Evolutionary conservation across 2,888 invertebrate species (phyloP).

Genomic region (Plebejus melissa): DNA sequence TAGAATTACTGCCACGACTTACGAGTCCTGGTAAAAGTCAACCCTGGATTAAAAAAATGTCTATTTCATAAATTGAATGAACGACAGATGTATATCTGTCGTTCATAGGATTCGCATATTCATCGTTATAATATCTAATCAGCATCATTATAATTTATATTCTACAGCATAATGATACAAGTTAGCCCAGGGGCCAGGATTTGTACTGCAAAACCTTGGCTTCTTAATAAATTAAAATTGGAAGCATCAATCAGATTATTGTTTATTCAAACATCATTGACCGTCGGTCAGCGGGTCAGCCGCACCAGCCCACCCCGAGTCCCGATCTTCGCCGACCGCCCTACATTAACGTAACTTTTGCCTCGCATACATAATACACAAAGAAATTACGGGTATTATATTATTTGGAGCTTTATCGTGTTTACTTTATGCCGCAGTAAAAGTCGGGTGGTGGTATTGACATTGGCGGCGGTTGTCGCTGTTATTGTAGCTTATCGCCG

Average conservation of each 20-base stretch:
- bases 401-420: not conserved
- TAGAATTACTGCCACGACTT: not conserved
- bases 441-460: not conserved
- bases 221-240: not conserved
- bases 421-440: not conserved
- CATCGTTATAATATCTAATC: too few species aligned
- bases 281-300: not conserved
- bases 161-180: too few species aligned
- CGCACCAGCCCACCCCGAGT: not conserved
- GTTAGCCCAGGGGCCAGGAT: too few species aligned
- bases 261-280: not conserved
- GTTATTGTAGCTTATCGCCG: constrained; percentile 1
- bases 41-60: too few species aligned
- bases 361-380: constrained; percentile 1
- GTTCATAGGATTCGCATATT: too few species aligned
- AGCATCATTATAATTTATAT: too few species aligned
- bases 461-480: not conserved
- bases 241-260: not conserved
- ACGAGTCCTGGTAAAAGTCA: not conserved
- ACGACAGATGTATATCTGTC: too few species aligned
- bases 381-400: not conserved
- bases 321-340: not conserved
- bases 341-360: not conserved
- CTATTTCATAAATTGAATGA: too few species aligned
- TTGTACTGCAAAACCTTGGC: not conserved